Conservation (phyloP, 2,888 invertebrate genomes). For the Junonia oenone region DNA sequence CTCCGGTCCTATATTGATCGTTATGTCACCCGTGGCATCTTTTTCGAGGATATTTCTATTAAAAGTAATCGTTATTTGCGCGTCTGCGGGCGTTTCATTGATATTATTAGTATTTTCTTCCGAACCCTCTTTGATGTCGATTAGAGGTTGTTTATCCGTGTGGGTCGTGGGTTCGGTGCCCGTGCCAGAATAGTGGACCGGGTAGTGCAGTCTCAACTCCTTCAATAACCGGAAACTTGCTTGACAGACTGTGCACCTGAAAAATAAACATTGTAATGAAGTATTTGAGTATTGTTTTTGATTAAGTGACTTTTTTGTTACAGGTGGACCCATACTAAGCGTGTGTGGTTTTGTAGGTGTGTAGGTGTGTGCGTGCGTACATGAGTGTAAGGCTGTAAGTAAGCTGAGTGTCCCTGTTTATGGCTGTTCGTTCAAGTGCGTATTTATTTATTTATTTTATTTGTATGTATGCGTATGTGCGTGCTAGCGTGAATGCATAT, state of each 20-base stretch:
- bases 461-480: not conserved
- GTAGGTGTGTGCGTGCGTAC: too few relatives aligned
- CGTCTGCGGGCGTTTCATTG: conserved; percentile 27
- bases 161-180: conserved; percentile 30
- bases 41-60: conserved; percentile 42
- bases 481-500: too few relatives aligned
- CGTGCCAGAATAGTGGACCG: conserved; percentile 50
- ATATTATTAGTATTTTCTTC: conserved; percentile 1
- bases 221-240: conserved; percentile 58
- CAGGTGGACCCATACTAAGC: too few relatives aligned
- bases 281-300: too few relatives aligned
- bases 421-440: too few relatives aligned
- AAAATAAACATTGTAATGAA: conserved; percentile 7
- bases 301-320: too few relatives aligned
- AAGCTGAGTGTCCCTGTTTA: too few relatives aligned
- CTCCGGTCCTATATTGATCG: conserved; percentile 51
- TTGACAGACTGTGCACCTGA: conserved; percentile 65
- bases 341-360: too few relatives aligned
- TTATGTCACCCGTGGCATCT: conserved; percentile 52
- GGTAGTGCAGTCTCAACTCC: conserved; percentile 68
- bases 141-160: not conserved
- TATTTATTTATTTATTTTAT: too few relatives aligned
- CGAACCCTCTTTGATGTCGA: conserved; percentile 15
- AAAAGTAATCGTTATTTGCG: conserved; percentile 54
- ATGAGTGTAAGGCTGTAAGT: too few relatives aligned